These are phyloP conservation scores for Camponotus floridanus DNA, from an alignment of 1,140 invertebrate genomes.

Conservation along the genomic window DNA sequence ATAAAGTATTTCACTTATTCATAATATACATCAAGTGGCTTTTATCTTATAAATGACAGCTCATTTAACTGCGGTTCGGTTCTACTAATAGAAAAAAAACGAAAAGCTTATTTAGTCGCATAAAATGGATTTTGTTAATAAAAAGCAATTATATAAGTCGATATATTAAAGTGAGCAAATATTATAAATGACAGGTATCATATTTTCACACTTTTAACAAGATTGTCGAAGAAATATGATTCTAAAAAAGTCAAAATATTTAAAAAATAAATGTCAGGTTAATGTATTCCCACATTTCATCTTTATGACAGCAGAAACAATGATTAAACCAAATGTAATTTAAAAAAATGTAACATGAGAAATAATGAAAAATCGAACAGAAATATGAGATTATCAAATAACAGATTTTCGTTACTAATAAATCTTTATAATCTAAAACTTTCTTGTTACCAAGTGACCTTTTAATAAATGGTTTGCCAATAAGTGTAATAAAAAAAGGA, in stretches of 20 bases:
- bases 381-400: not conserved
- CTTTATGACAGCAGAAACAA: not conserved
- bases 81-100: not conserved
- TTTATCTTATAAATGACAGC: conserved; percentile 8
- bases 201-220: not conserved
- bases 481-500: not conserved
- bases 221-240: not conserved
- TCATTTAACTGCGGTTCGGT: not conserved
- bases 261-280: not conserved
- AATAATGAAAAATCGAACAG: not conserved
- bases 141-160: not conserved
- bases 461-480: not conserved
- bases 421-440: too few species aligned
- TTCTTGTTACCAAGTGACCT: not conserved
- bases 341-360: not conserved
- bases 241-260: not conserved
- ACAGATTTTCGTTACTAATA: not conserved
- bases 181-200: not conserved
- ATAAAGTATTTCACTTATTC: conserved; percentile 51
- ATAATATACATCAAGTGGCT: conserved; percentile 45
- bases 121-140: not conserved
- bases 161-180: not conserved
- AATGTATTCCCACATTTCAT: not conserved
- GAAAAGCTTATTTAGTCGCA: not conserved
- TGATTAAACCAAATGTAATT: not conserved